These are phyloP conservation scores for Aptenodytes patagonicus DNA, from an alignment of 2,113 vertebrate species.

Conservation along the genomic window DNA sequence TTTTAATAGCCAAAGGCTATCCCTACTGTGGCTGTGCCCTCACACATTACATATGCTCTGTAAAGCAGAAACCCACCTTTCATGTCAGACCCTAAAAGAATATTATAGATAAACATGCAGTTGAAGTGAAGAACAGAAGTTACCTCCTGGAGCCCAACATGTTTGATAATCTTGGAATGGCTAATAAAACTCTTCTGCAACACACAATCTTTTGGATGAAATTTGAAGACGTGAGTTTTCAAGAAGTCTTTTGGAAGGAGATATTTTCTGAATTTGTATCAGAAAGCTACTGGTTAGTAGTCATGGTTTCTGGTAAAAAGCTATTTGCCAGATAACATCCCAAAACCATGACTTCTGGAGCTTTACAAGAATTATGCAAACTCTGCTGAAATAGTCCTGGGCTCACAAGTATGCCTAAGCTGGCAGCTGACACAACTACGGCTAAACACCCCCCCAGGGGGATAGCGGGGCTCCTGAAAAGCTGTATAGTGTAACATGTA, in stretches of 20 bases:
- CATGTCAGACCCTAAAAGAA: not conserved
- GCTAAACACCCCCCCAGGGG: not conserved
- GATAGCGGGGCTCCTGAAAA: not conserved
- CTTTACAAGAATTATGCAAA: not conserved
- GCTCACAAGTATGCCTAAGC: not conserved
- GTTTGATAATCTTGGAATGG: not conserved
- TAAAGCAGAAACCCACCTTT: not conserved
- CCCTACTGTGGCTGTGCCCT: not conserved
- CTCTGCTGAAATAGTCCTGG: not conserved
- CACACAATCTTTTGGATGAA: not conserved
- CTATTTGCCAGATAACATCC: not conserved
- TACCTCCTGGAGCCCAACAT: accelerated
- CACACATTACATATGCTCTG: not conserved
- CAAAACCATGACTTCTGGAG: not conserved
- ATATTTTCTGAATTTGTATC: not conserved
- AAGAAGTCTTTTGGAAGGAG: not conserved
- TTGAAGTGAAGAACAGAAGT: not conserved
- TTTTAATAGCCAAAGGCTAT: not conserved
- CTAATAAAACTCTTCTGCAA: not conserved
- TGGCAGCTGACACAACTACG: not conserved
- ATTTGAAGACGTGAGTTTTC: not conserved
- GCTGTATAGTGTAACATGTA: not conserved
- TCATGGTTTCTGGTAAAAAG: not conserved
- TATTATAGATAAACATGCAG: not conserved
- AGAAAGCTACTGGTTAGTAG: not conserved